Percentiles rank a stretch among this genome's conserved stretches.
phyloP scores from a whole-genome alignment of 2,113 vertebrate species.

The Oxyura jamaicensis region DNA sequence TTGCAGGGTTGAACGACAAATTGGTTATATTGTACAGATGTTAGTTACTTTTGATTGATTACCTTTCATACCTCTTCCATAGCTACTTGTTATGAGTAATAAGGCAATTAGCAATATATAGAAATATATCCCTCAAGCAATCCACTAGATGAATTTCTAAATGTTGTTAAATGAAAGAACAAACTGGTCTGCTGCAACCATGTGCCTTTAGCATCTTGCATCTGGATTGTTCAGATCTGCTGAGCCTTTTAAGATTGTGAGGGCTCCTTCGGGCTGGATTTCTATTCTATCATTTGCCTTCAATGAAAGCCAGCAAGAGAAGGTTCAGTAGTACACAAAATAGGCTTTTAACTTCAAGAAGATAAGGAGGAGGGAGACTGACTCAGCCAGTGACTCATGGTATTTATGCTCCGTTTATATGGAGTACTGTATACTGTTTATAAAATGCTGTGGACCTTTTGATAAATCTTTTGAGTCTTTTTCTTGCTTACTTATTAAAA shows the following conservation, averaged over 20 bases:
- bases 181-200: background rate
- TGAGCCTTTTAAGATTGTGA: background rate
- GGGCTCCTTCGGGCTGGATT: background rate
- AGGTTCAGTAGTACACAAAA: background rate
- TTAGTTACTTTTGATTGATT: constrained; percentile 22
- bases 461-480: constrained; percentile 14
- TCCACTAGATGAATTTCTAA: background rate
- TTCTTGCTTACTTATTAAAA: background rate
- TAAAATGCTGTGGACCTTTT: background rate
- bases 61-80: background rate
- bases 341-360: background rate
- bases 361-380: background rate
- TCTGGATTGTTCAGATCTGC: background rate
- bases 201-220: background rate
- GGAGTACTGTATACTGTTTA: background rate
- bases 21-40: background rate
- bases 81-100: background rate
- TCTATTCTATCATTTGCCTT: background rate
- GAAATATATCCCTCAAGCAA: background rate
- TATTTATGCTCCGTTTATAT: background rate
- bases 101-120: background rate
- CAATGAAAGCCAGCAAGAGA: background rate
- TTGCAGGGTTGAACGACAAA: background rate
- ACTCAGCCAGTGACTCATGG: background rate
- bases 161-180: background rate